Conservation (phyloP, 2,888 invertebrate species). For the Andrena bucephala region DNA sequence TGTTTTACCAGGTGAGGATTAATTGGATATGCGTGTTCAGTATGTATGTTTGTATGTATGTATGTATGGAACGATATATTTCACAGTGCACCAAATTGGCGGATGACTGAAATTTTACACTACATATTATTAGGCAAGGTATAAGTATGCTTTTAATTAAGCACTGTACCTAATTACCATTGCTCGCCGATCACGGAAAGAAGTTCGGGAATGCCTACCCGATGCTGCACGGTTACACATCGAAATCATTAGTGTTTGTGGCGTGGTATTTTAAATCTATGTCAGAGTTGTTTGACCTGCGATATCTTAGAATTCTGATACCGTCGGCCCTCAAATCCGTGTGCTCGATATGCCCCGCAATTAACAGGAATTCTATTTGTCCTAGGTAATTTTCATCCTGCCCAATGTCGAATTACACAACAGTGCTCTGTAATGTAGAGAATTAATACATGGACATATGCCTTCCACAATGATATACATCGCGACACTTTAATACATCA, state of each 20-base stretch:
- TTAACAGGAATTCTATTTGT: constrained; percentile 24
- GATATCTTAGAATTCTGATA: constrained; percentile 53
- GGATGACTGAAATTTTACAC: constrained; percentile 63
- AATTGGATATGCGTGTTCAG: constrained; percentile 52
- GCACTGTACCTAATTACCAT: constrained; percentile 7
- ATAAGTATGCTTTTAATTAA: constrained; percentile 30
- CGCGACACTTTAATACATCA: constrained; percentile 41
- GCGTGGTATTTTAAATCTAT: constrained; percentile 61
- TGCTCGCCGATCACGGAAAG: background rate
- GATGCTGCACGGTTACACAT: constrained; percentile 24
- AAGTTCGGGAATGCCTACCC: constrained; percentile 13
- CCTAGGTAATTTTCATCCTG: constrained; percentile 6
- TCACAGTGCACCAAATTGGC: constrained; percentile 63
- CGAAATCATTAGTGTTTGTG: constrained; percentile 34
- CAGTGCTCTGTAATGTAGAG: constrained; percentile 14
- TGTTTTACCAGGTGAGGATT: constrained; percentile 57
- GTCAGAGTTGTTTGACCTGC: constrained; percentile 60
- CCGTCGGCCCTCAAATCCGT: constrained; percentile 29
- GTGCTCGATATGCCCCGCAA: constrained; percentile 19
- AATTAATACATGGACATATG: constrained; percentile 49
- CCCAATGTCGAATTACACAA: constrained; percentile 44
- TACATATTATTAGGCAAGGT: constrained; percentile 55
- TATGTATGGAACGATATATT: constrained; percentile 44
- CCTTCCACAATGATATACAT: constrained; percentile 19
- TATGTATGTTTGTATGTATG: background rate